phyloP scores from a whole-genome alignment of 2,113 vertebrate genomes.

The Amazona guildingii region DNA sequence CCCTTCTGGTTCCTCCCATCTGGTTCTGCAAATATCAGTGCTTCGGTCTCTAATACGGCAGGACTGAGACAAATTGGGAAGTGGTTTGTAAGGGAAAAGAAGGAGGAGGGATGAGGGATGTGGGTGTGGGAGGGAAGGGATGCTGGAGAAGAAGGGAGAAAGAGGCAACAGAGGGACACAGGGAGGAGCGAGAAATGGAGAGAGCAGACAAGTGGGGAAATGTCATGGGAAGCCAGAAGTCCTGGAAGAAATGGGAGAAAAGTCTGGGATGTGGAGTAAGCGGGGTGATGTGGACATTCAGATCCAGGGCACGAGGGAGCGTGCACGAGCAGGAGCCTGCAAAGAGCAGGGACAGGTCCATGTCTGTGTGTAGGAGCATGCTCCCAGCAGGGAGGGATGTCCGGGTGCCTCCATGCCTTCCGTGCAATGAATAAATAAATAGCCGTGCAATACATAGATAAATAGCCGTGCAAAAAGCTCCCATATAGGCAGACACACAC shows the following conservation, averaged over 20 bases:
- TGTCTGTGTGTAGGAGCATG: background rate
- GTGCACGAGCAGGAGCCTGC: background rate
- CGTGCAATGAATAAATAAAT: background rate
- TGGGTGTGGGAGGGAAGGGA: background rate
- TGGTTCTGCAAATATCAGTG: background rate
- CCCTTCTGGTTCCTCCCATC: background rate
- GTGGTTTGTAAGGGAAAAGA: background rate
- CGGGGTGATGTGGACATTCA: background rate
- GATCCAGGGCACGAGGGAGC: background rate
- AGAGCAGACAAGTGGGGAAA: background rate
- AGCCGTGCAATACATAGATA: background rate
- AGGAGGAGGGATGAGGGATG: background rate
- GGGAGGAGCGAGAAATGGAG: background rate
- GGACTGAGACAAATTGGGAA: background rate
- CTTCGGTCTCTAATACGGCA: rapidly evolving
- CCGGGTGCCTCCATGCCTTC: background rate
- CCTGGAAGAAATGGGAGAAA: background rate
- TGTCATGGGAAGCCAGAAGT: background rate
- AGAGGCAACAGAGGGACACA: rapidly evolving
- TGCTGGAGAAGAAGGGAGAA: background rate
- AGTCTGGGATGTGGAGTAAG: background rate
- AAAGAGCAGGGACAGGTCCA: rapidly evolving
- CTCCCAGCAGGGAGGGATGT: background rate
- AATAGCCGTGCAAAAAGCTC: background rate
- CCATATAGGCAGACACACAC: rapidly evolving